Evolutionary conservation across 2,797 vertebrate species (phyloP), one percentile per base, ranked within the genome.

Genomic region (Acanthurus tractus): DNA sequence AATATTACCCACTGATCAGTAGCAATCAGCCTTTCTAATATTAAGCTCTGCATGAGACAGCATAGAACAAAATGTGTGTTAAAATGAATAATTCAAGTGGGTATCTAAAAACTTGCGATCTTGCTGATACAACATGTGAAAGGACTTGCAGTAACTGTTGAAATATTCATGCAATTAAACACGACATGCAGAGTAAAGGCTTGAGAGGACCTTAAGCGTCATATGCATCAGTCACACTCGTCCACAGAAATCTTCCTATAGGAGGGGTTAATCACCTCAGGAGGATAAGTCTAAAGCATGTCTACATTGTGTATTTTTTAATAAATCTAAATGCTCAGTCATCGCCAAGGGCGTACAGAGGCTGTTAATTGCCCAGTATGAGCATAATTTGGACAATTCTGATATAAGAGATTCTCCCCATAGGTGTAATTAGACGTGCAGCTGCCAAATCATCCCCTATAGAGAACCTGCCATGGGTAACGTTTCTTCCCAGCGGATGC

Each of bases 341-440:
- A 70, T 81, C 74, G 73, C 83, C 22, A 8, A n/a, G 63, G 74
- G 70, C 72, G 75, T 64, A 81, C 70, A 77, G 38, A 49, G 63
- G 29, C 56, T 81, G 62, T 78, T 90, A 87, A 91, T 87, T 83
- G 83, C 83, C 79, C 78, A 67, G 80, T 85, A 72, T 88, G 83
- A 90, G 61, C 55, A 79, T 81, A 87, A 90, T 89, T 83, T 77
- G 77, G 78, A 72, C 54, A 63, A 75, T 82, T 88, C 72, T 71
- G 77, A 88, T 84, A 89, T 86, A 86, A 77, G 77, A 88, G 80
- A 85, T 88, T 87, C 84, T 90, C 91, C 92, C 89, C 79, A 87
- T 93, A 91, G 90, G 87, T 91, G 86, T 93, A 91, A 93, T 94
- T 93, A 92, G 83, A 89, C 79, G 86, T 90, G 86, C 87, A 89